Percentiles rank a stretch among this genome's conserved stretches.
Evolutionary conservation across 2,797 vertebrate genomes (phyloP).

Genomic region (Ctenosaura bakeri): DNA sequence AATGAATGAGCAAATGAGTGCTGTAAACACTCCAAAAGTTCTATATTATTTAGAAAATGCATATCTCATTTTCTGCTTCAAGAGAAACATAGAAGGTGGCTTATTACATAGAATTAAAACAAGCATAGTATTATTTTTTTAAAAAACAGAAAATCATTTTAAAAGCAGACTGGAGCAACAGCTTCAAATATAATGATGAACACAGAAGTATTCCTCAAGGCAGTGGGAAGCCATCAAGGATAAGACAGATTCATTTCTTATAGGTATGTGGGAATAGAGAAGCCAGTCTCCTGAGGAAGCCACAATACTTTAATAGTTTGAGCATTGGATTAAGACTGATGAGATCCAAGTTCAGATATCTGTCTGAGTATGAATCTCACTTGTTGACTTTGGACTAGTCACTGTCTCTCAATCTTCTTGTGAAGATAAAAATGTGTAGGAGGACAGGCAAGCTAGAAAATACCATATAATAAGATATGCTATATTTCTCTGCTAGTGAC

Average conservation of each 20-base stretch:
- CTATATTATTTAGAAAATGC: neutral
- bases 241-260: neutral
- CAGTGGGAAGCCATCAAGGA: neutral
- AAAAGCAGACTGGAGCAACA: neutral
- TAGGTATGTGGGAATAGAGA: neutral
- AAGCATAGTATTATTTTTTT: neutral
- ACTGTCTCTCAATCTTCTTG: neutral
- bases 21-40: neutral
- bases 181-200: neutral
- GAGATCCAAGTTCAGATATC: neutral
- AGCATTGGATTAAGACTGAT: neutral
- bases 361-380: neutral
- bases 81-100: neutral
- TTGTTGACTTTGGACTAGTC: neutral
- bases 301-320: neutral
- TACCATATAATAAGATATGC: neutral
- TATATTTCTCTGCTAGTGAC: neutral
- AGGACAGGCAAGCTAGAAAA: neutral
- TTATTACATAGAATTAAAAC: neutral
- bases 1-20: neutral
- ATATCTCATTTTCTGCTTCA: neutral
- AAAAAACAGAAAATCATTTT: neutral
- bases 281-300: too few species aligned
- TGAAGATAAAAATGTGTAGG: neutral
- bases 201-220: neutral